Conservation (phyloP, 2,888 invertebrate genomes). For the Cancer borealis region DNA sequence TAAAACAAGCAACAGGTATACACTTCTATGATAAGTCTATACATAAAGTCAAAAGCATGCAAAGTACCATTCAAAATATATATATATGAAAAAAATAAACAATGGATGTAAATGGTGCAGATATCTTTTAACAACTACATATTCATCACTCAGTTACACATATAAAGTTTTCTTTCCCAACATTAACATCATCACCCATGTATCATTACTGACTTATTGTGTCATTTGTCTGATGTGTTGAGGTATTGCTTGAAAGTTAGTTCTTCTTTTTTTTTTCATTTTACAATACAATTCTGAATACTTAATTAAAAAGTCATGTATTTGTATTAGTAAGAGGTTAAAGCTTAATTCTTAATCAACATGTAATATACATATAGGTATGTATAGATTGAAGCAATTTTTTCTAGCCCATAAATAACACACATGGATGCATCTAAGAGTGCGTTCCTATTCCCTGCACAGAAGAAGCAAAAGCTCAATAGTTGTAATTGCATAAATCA, state of each 20-base stretch:
- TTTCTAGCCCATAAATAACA: slow-evolving; percentile 54
- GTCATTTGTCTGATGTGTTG: neutral
- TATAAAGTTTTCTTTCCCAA: slow-evolving; percentile 37
- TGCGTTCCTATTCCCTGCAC: slow-evolving; percentile 64
- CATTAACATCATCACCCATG: neutral
- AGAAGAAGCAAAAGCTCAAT: slow-evolving; percentile 69
- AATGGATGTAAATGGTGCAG: slow-evolving; percentile 29
- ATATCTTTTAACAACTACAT: slow-evolving; percentile 48
- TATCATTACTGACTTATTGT: neutral
- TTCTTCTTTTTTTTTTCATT: neutral
- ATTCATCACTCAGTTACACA: slow-evolving; percentile 45
- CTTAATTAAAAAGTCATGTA: neutral
- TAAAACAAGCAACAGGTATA: slow-evolving; percentile 45
- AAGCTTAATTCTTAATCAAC: neutral
- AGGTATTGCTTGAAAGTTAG: neutral
- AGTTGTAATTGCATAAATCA: slow-evolving; percentile 69
- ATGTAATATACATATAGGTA: neutral
- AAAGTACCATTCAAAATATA: slow-evolving; percentile 42
- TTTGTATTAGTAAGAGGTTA: neutral
- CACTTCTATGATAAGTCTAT: slow-evolving; percentile 49
- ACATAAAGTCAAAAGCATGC: slow-evolving; percentile 56
- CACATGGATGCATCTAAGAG: slow-evolving; percentile 61
- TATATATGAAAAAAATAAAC: neutral
- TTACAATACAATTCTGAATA: neutral
- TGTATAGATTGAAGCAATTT: slow-evolving; percentile 38